A percentile compares a stretch with the other conserved stretches of the same genome.
These are phyloP conservation scores for Pangasius larnaudii DNA, from an alignment of 2,797 vertebrate genomes.

Conservation along the genomic window DNA sequence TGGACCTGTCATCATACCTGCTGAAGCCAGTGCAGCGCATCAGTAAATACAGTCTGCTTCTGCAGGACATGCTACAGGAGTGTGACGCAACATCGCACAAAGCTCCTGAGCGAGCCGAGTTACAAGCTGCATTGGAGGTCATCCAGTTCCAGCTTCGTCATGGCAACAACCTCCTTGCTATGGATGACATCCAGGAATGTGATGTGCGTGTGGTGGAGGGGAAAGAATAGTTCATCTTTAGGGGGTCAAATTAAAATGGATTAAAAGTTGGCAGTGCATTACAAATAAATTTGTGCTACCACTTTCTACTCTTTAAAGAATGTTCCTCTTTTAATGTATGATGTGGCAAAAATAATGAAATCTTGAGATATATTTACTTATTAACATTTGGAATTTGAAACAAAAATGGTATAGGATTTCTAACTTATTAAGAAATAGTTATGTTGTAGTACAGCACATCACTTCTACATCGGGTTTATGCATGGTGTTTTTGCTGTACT, in stretches of 20 bases:
- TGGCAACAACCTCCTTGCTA: slow-evolving; percentile 82
- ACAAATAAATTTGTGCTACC: not conserved
- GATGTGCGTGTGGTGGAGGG: slow-evolving; percentile 71
- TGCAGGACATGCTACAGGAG: slow-evolving; percentile 80
- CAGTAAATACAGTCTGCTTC: slow-evolving; percentile 84
- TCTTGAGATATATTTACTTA: not conserved
- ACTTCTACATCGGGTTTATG: not conserved
- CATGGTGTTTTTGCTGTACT: not conserved
- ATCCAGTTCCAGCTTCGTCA: slow-evolving; percentile 82
- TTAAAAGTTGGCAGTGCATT: not conserved
- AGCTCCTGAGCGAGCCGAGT: slow-evolving; percentile 70
- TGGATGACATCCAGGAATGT: slow-evolving; percentile 83
- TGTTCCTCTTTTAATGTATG: not conserved
- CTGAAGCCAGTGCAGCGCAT: slow-evolving; percentile 85
- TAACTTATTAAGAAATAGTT: not conserved
- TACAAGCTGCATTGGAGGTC: slow-evolving; percentile 77
- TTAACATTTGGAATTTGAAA: not conserved
- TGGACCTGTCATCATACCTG: slow-evolving; percentile 83
- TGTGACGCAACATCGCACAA: slow-evolving; percentile 59
- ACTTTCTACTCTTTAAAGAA: not conserved
- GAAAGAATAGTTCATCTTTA: not conserved
- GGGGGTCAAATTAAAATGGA: not conserved
- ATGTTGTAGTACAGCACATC: not conserved
- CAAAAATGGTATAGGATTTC: not conserved
- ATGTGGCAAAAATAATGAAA: not conserved